phyloP scores from a whole-genome alignment of 2,888 invertebrate genomes.

The Andrena flavipes region DNA sequence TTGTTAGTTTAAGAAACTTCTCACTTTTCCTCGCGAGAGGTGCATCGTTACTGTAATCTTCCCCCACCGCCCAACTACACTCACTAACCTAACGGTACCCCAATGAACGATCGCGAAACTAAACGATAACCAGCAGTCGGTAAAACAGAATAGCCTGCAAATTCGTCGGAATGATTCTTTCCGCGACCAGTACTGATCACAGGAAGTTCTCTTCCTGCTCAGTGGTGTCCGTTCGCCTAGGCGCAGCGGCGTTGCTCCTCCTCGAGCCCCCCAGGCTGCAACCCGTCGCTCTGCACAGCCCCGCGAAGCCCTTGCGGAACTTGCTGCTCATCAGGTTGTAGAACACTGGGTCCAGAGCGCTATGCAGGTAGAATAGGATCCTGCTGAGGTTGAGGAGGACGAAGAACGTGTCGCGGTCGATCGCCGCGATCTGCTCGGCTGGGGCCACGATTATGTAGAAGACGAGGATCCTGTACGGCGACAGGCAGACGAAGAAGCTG shows the following conservation, averaged over 20 bases:
- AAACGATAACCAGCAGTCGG: too few species aligned
- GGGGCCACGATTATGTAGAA: slow-evolving; percentile 93
- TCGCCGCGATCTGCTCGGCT: slow-evolving; percentile 88
- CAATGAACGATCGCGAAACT: too few species aligned
- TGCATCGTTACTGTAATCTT: too few species aligned
- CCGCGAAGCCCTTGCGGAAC: slow-evolving; percentile 92
- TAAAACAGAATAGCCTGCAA: too few species aligned
- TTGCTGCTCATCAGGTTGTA: slow-evolving; percentile 97
- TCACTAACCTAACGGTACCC: too few species aligned
- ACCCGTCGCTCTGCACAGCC: slow-evolving; percentile 88
- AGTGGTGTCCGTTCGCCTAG: slow-evolving; percentile 57
- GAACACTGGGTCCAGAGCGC: slow-evolving; percentile 95
- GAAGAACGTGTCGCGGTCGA: slow-evolving; percentile 93
- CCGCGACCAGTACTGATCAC: slow-evolving; percentile 50
- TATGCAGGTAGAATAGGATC: slow-evolving; percentile 95
- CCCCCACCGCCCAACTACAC: too few species aligned
- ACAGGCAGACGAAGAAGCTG: slow-evolving; percentile 94
- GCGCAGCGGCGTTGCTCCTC: slow-evolving; percentile 85
- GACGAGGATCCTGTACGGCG: slow-evolving; percentile 94
- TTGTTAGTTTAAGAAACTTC: too few species aligned
- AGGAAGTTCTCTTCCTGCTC: slow-evolving; percentile 81
- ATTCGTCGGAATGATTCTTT: too few species aligned
- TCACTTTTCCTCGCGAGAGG: too few species aligned
- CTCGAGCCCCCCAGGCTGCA: slow-evolving; percentile 84
- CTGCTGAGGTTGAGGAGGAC: slow-evolving; percentile 93